Percentiles rank a stretch among this genome's conserved stretches.
phyloP scores from a whole-genome alignment of 2,888 invertebrate genomes.

The Embidobia sp. region DNA sequence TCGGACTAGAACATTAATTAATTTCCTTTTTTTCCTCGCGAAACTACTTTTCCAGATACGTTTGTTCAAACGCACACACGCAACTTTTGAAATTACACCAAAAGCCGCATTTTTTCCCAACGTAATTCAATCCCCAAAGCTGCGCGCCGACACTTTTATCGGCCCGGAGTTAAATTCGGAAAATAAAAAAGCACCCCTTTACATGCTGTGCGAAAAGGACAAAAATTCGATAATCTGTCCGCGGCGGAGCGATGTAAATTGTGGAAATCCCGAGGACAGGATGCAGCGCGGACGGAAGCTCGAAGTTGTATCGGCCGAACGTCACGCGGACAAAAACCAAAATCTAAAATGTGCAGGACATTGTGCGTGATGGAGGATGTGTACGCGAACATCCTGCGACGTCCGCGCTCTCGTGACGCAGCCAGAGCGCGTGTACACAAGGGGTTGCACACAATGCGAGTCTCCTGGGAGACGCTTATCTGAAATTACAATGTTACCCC shows the following conservation, averaged over 20 bases:
- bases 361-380: slow-evolving; percentile 65
- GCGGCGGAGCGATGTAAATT: neutral
- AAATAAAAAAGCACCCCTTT: neutral
- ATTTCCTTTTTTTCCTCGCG: too few species aligned
- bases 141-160: slow-evolving; percentile 2
- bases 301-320: slow-evolving; percentile 32
- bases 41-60: too few species aligned
- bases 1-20: too few species aligned
- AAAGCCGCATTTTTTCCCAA: too few species aligned
- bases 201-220: neutral
- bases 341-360: slow-evolving; percentile 62
- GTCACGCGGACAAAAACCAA: slow-evolving; percentile 40
- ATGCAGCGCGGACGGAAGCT: slow-evolving; percentile 31
- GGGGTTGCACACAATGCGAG: slow-evolving; percentile 76
- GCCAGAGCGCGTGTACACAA: slow-evolving; percentile 52
- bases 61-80: too few species aligned
- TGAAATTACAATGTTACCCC: slow-evolving; percentile 81
- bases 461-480: slow-evolving; percentile 81
- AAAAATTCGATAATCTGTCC: slow-evolving; percentile 11
- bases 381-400: slow-evolving; percentile 68
- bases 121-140: too few species aligned
- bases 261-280: slow-evolving; percentile 20
- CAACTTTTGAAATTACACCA: too few species aligned
- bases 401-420: slow-evolving; percentile 62
- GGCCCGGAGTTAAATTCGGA: neutral